These are phyloP conservation scores for Recurvirostra avosetta DNA, from an alignment of 2,113 vertebrate species.

Conservation along the genomic window DNA sequence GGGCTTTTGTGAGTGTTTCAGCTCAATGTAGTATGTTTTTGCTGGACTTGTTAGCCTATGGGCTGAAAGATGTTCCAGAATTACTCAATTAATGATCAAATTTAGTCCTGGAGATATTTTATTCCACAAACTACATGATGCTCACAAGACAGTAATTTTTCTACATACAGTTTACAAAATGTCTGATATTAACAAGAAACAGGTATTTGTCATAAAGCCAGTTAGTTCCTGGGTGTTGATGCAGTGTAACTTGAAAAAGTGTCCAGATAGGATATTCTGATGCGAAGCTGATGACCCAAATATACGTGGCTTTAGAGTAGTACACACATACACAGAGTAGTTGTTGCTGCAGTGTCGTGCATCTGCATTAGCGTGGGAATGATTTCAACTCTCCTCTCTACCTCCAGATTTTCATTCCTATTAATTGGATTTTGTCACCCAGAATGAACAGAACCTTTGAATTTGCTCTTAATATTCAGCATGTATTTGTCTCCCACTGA, in stretches of 20 bases:
- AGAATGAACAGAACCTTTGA: not conserved
- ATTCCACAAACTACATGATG: not conserved
- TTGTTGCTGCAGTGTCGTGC: not conserved
- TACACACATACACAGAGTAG: not conserved
- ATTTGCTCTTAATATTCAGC: not conserved
- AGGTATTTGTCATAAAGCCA: conserved; percentile 17
- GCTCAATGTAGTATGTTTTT: not conserved
- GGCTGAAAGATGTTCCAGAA: not conserved
- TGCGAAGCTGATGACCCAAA: not conserved
- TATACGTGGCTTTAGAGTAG: not conserved
- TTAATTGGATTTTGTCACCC: not conserved
- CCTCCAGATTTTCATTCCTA: not conserved
- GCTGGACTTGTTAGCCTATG: not conserved
- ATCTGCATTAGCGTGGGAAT: not conserved
- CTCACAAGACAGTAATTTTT: not conserved
- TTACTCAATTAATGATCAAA: not conserved
- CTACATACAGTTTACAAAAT: not conserved
- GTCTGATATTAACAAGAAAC: not conserved
- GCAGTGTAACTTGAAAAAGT: conserved; percentile 24
- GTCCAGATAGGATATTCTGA: not conserved
- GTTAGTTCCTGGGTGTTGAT: conserved; percentile 7
- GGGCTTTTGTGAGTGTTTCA: not conserved
- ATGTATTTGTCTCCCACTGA: not conserved
- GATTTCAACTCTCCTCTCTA: not conserved
- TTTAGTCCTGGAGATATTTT: not conserved